These are phyloP conservation scores for Trissoscelio sp. DNA, from an alignment of 2,888 invertebrate genomes.

Conservation along the genomic window DNA sequence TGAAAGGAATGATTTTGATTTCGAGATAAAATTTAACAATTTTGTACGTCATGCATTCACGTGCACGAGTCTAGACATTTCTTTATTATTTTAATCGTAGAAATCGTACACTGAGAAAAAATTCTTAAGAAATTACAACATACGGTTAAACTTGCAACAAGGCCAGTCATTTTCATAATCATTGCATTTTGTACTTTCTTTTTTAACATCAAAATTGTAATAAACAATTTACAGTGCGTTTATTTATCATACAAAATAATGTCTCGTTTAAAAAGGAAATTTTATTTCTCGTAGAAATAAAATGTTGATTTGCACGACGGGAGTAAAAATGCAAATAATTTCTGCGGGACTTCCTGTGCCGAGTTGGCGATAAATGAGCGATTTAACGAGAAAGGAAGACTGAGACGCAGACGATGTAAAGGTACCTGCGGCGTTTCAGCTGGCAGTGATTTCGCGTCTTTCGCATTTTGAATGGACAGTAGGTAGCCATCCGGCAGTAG, in stretches of 20 bases:
- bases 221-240: background rate
- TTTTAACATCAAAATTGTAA: no score
- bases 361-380: slow-evolving; percentile 44
- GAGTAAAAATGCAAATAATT: slow-evolving; percentile 56
- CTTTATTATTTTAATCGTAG: background rate
- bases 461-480: slow-evolving; percentile 48
- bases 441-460: slow-evolving; percentile 40
- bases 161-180: background rate
- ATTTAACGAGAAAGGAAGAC: slow-evolving; percentile 53
- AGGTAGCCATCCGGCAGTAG: slow-evolving; percentile 23
- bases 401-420: slow-evolving; percentile 2
- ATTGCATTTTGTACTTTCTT: no score
- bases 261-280: slow-evolving; percentile 37
- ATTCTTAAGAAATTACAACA: background rate
- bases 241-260: background rate
- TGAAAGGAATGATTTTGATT: slow-evolving; percentile 14
- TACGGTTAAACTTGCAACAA: no score
- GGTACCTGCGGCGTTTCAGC: slow-evolving; percentile 51
- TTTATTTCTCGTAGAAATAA: slow-evolving; percentile 47
- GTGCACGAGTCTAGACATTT: background rate
- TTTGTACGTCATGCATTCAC: background rate
- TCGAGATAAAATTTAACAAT: slow-evolving; percentile 11
- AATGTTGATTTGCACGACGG: slow-evolving; percentile 41
- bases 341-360: slow-evolving; percentile 42
- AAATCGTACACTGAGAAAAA: background rate